Evolutionary conservation across 2,113 vertebrate species (phyloP).

Genomic region (Notiomystis cincta): DNA sequence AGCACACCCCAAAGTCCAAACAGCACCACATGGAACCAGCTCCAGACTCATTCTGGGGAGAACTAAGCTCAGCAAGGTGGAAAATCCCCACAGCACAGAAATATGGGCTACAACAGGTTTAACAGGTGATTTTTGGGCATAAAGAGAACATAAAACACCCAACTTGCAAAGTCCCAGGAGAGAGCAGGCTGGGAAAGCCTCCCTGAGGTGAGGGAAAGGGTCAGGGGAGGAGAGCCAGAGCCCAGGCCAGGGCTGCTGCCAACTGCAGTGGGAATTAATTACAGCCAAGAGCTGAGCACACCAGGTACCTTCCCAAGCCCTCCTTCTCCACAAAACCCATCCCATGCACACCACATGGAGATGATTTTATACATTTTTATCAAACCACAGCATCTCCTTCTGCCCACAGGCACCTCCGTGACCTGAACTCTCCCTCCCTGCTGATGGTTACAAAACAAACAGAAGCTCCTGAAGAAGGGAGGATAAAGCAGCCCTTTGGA

Average conservation of each 20-base stretch:
- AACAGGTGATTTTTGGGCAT: not conserved
- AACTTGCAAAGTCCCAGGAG: not conserved
- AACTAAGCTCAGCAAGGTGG: not conserved
- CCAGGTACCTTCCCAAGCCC: not conserved
- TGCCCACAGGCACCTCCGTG: not conserved
- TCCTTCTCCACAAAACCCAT: not conserved
- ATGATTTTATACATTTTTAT: not conserved
- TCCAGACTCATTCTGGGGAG: not conserved
- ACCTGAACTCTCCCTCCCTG: not conserved
- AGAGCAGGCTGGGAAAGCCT: not conserved
- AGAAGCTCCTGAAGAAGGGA: not conserved
- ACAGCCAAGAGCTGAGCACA: fast-evolving
- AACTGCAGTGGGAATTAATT: not conserved
- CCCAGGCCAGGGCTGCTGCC: not conserved
- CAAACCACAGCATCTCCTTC: not conserved
- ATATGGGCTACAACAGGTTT: not conserved
- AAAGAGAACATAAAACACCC: not conserved
- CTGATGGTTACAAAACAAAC: fast-evolving
- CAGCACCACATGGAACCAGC: fast-evolving
- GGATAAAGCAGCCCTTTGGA: not conserved
- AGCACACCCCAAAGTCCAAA: not conserved
- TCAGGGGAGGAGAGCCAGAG: not conserved
- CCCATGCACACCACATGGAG: fast-evolving
- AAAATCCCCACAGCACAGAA: not conserved
- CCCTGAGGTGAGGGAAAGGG: not conserved